Evolutionary conservation across 2,797 vertebrate species (phyloP).

Genomic region (Chaetophractus vellerosus): DNA sequence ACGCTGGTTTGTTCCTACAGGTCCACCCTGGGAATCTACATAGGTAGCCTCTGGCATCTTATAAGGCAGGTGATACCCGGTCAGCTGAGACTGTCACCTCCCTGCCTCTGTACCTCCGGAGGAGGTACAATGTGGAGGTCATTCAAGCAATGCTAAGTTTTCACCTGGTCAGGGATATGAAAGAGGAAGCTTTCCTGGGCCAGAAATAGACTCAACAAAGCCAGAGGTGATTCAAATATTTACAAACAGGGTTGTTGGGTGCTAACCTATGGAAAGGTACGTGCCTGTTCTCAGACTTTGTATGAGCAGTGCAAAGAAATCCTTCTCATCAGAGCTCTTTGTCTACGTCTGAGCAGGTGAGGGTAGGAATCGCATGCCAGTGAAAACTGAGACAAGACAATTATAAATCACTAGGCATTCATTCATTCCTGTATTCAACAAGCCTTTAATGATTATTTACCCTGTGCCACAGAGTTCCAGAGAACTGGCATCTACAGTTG

Average conservation of each 20-base stretch:
- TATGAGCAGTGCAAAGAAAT: background rate
- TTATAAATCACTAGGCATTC: background rate
- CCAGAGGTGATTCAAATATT: slow-evolving; percentile 84
- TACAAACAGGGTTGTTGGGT: slow-evolving; percentile 56
- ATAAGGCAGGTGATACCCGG: slow-evolving; percentile 68
- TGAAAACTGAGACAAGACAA: background rate
- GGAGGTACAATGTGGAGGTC: slow-evolving; percentile 76
- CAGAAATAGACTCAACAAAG: slow-evolving; percentile 76
- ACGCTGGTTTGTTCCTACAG: slow-evolving; percentile 84
- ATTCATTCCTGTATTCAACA: background rate
- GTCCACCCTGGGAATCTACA: slow-evolving; percentile 83
- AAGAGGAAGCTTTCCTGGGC: slow-evolving; percentile 79
- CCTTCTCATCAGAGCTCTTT: slow-evolving; percentile 38
- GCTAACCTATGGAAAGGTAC: slow-evolving; percentile 32
- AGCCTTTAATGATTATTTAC: background rate
- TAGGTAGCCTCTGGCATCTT: slow-evolving; percentile 85
- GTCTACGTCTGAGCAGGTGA: background rate
- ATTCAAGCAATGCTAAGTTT: slow-evolving; percentile 63
- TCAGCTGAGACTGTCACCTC: slow-evolving; percentile 70
- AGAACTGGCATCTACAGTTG: background rate
- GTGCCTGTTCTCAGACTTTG: background rate
- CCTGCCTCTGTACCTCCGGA: slow-evolving; percentile 23
- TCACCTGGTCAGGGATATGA: slow-evolving; percentile 33
- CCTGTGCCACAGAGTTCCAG: background rate
- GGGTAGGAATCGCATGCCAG: background rate